Base-by-base conservation (phyloP, 1,140 invertebrate genomes). In the Drosophila oshimai region DNA sequence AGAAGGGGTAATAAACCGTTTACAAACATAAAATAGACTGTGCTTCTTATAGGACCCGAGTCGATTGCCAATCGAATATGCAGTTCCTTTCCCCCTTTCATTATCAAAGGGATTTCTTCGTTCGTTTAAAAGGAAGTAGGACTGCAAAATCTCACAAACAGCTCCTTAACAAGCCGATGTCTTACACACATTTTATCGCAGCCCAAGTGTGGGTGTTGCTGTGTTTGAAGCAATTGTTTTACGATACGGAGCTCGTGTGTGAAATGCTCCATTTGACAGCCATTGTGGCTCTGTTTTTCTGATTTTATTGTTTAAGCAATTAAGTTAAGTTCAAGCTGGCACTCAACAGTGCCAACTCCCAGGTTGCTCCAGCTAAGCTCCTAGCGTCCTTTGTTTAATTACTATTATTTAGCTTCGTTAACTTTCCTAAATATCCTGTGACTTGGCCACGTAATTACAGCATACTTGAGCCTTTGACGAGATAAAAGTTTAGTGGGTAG, bases 291-390 rank as follows among this genome's bases (percentile, higher is more conserved):
- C 20, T 68, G 39, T 54, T 51, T 47, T 53, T 31, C 41, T 31
- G 34, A 65, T 64, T 65, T 65, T 47, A 65, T 65, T 65, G 62
- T 65, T 62, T 33, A 10, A 31, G 41, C 57, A 64, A 65, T 62
- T 65, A 65, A 39, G 41, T 49, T 12, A n/a, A 31, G 24, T 24
- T 22, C 13, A 26, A 10, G 29, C 18, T 37, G 55, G 39, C 39
- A 46, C 55, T 61, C 17, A 5, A 20, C 33, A 29, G 12, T 22
- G 31, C 57, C n/a, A 29, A 17, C 26, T 22, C 15, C 33, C 61
- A 64, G 33, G 17, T 15, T 36, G 42, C 13, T 15, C 7, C 47
- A 20, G 45, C 13, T 18, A 7, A 22, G 46, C n/a, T 9, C 10
- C n/a, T 37, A 10, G 13, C 20, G 18, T 22, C 26, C 57, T 41